Evolutionary conservation across 1,140 invertebrate genomes (phyloP), one percentile per base, ranked within the genome.

Genomic region (Melanaphis sacchari): DNA sequence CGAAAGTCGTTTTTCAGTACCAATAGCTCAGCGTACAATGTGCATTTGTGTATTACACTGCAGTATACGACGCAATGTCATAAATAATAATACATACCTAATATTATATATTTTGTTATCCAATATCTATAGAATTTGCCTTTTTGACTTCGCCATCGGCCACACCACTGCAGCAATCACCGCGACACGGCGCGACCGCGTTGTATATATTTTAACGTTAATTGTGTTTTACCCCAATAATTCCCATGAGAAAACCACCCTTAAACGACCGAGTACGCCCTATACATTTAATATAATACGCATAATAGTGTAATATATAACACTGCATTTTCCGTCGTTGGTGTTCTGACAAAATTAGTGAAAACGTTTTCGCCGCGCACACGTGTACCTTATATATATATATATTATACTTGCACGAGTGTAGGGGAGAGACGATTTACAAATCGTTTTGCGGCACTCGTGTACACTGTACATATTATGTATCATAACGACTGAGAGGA

Each of bases 241-340:
- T 89, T 89, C 87, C 87, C 87, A 89, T 36, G 87, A 89, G 87
- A 89, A 52, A 89, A 89, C 46, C 41, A 89, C 87, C 87, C 43
- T 52, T 89, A 52, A 89, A 49, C 87, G 46, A 8, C 87, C 1
- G 46, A 89, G 7, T 22, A 52, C 46, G 46, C 46, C 87, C 43
- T 88, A 31, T 15, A 84, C 38, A 24, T 84, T 76, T 36, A n/a
- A 18, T 76, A 66, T n/a, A 76, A n/a, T 76, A n/a, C 59, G 7
- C 59, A 76, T 76, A 76, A 76, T 76, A 38, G 38, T 40, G 22
- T 40, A 82, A 82, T 84, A 41, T 31, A 85, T n/a, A 43, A 31
- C 40, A 43, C 41, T 76, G 31, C 41, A 85, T 85, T 89, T 89
- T 89, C 87, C 46, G 43, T 89, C 87, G 87, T 52, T 26, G 40